Conservation (phyloP, 2,113 vertebrate genomes). For the Trematocara variabile region DNA sequence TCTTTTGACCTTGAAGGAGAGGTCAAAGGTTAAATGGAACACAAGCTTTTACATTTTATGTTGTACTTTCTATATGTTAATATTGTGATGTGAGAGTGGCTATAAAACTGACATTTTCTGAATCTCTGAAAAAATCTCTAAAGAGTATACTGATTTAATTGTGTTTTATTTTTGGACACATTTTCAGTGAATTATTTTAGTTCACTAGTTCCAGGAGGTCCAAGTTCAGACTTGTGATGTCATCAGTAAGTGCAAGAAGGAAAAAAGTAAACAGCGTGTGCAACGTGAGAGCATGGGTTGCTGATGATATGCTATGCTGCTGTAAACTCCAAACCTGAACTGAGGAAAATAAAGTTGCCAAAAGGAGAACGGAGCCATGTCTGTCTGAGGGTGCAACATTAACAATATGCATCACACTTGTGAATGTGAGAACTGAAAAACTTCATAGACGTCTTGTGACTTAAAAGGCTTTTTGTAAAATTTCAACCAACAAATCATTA, state of each 20-base stretch:
- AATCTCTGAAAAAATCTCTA: background rate
- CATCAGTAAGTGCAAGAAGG: background rate
- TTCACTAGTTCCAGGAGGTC: background rate
- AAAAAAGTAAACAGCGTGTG: background rate
- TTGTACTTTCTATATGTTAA: background rate
- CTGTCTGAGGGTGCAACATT: background rate
- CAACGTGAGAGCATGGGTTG: background rate
- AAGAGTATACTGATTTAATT: background rate
- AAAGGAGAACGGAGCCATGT: background rate
- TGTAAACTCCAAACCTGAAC: background rate
- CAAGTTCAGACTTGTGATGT: background rate
- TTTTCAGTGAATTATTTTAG: background rate
- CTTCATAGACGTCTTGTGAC: background rate
- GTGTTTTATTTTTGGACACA: background rate
- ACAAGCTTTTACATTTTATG: background rate
- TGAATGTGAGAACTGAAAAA: background rate
- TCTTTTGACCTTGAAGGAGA: background rate
- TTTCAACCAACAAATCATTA: background rate
- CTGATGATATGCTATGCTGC: background rate
- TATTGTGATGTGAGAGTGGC: background rate
- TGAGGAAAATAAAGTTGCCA: background rate
- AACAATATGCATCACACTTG: background rate
- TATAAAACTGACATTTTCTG: background rate
- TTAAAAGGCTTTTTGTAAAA: background rate
- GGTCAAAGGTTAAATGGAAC: background rate